phyloP scores from a whole-genome alignment of 2,113 vertebrate species.

The Potamarius usumacintae region DNA sequence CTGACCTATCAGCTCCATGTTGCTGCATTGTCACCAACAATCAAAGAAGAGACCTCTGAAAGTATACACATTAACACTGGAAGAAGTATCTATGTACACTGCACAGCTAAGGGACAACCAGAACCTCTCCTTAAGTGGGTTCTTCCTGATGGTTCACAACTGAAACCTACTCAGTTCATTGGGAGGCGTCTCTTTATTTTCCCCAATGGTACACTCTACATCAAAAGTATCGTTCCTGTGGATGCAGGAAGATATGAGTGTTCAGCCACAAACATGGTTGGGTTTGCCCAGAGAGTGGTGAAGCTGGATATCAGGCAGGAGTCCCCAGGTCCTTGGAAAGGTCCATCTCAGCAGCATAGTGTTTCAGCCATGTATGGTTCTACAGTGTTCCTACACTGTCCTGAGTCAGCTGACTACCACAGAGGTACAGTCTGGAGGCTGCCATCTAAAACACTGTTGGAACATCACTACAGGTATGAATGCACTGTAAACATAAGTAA shows the following conservation, averaged over 20 bases:
- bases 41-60: conserved; percentile 65
- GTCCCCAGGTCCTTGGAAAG: conserved; percentile 33
- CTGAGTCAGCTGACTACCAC: conserved; percentile 65
- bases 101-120: conserved; percentile 73
- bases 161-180: conserved; percentile 74
- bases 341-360: conserved; percentile 65
- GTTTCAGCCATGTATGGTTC: conserved; percentile 76
- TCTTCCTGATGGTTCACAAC: conserved; percentile 66
- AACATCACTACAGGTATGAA: conserved; percentile 72
- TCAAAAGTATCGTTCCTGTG: conserved; percentile 62
- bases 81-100: conserved; percentile 70
- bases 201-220: conserved; percentile 74
- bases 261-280: conserved; percentile 69
- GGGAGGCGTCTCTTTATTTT: conserved; percentile 72
- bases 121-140: conserved; percentile 70
- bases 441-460: conserved; percentile 71
- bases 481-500: not conserved
- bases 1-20: conserved; percentile 74
- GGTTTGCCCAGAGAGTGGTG: conserved; percentile 66
- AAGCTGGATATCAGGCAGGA: conserved; percentile 67
- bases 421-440: conserved; percentile 73
- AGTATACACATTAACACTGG: conserved; percentile 64
- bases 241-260: conserved; percentile 76
- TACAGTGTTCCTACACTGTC: conserved; percentile 75
- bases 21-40: conserved; percentile 71